Evolutionary conservation across 1,140 invertebrate genomes (phyloP), one percentile per base, ranked within the genome.

Genomic region (Philaenus spumarius): DNA sequence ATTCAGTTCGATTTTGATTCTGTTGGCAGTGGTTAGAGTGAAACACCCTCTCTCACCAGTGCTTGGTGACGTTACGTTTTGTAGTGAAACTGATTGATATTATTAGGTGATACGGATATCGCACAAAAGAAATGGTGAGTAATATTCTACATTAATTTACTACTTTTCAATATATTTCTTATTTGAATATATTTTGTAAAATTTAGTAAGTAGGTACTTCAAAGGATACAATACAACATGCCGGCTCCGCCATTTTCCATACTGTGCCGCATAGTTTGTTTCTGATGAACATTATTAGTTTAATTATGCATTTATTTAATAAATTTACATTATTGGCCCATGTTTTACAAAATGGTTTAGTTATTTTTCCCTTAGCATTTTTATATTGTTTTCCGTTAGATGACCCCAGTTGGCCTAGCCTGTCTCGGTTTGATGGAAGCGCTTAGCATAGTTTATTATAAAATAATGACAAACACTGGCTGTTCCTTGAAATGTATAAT

Each of bases 221-320:
- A 47, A 4, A 22, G 14, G 45, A n/a, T 39, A 7, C 52, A 39
- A 50, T 39, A 23, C n/a, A 50, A 53, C 58, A 64, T 62, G 63
- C 63, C 63, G 63, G 63, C 54, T 58, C 63, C 63, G 63, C 63
- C 63, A 65, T 64, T 62, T 65, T 65, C 23, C 23, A 30, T 24
- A 46, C 5, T 20, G 43, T 20, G 17, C 23, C 19, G 23, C n/a
- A 23, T 46, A 20, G 19, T 7, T 7, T 46, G 20, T 12, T 12
- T 3, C 19, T 46, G 12, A 9, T 30, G 3, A 30, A 3, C 26
- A 30, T n/a, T n/a, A n/a, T n/a, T n/a, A n/a, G n/a, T n/a, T n/a
- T n/a, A n/a, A n/a, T n/a, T n/a, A n/a, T n/a, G n/a, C n/a, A n/a
- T n/a, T n/a, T n/a, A n/a, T n/a, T n/a, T n/a, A n/a, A n/a, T n/a